Percentiles rank a stretch among this genome's conserved stretches.
Evolutionary conservation across 2,113 vertebrate species (phyloP).

Genomic region (Chionis minor): DNA sequence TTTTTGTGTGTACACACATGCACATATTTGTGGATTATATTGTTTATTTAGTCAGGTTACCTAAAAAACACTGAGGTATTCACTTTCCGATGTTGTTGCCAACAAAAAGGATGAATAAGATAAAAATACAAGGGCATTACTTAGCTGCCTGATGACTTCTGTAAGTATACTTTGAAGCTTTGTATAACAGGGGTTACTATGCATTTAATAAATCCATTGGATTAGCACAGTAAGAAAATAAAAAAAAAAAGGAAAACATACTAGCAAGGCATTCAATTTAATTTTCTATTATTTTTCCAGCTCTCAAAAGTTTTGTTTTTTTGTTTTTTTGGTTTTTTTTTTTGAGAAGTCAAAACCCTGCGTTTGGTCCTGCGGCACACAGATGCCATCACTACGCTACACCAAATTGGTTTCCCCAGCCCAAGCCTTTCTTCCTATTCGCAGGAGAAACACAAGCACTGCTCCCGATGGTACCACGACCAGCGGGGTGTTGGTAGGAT

Average conservation of each 20-base stretch:
- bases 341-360: not conserved
- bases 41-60: constrained; percentile 40
- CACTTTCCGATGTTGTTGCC: not conserved
- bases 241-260: not conserved
- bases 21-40: not conserved
- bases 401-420: not conserved
- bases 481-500: not conserved
- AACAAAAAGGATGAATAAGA: constrained; percentile 1
- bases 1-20: not conserved
- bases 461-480: not conserved
- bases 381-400: not conserved
- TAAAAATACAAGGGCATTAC: constrained; percentile 9
- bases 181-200: not conserved
- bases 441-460: not conserved
- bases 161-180: constrained; percentile 6
- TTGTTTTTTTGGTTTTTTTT: not conserved
- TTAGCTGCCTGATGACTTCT: not conserved
- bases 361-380: not conserved
- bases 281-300: constrained; percentile 27
- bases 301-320: constrained; percentile 13
- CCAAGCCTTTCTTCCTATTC: not conserved
- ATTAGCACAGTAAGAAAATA: not conserved
- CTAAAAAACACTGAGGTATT: not conserved
- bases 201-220: constrained; percentile 46
- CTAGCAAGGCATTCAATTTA: not conserved